Evolutionary conservation across 1,140 invertebrate species (phyloP), one percentile per base, ranked within the genome.

Genomic region (Atta colombica): DNA sequence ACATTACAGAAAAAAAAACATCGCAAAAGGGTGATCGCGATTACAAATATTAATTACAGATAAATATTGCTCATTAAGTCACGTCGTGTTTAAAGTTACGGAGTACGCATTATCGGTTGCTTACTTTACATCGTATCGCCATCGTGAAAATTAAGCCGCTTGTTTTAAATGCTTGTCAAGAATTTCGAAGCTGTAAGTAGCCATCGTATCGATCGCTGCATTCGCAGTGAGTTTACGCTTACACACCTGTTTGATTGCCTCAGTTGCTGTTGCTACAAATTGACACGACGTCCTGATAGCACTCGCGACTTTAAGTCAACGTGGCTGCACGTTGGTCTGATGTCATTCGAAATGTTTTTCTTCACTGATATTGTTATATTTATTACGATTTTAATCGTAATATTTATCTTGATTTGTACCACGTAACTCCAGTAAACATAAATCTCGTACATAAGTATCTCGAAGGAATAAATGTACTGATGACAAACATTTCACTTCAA

Each of bases 231-330:
- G 60, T 85, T 77, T 85, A 77, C n/a, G 74, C 49, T 78, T 77
- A 78, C 82, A 85, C 82, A 85, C 82, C 82, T 85, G 82, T 85
- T 85, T 85, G 82, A 85, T 77, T 66, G 75, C 31, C 74, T 69
- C 55, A n/a, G 25, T 35, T 31, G 49, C 21, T 85, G 60, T 78
- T 78, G 82, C 74, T 75, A 84, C 55, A 84, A 84, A 84, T 61
- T 84, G 80, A 84, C 80, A 84, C 80, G 80, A 35, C 58, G 80
- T 49, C 69, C 39, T 39, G 80, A 84, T 84, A 75, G 69, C 80
- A 84, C 69, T 84, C 69, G 58, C 68, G 69, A 84, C n/a, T 74
- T 84, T 74, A 74, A 74, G 28, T 28, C 69, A 45, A 51, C 8
- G 18, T 60, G 39, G 39, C 39, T 45, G 80, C 55, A 68, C 80